Conservation (phyloP, 1,140 invertebrate genomes). For the Radopholus similis region DNA sequence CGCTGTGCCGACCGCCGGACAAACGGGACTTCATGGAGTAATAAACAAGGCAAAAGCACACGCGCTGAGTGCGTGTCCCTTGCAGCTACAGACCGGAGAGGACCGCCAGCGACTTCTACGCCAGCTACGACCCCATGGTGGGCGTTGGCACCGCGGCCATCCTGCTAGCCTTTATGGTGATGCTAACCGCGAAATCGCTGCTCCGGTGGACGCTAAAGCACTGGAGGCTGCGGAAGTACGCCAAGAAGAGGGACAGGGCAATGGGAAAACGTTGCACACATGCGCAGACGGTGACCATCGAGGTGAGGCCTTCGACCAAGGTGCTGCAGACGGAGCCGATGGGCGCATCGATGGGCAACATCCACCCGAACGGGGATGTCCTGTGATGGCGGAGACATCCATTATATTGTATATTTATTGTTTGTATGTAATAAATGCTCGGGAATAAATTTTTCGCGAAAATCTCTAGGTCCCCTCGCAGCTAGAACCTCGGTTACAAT, state of each 20-base stretch:
- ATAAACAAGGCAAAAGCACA: neutral
- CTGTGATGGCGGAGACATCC: neutral
- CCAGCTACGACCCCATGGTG: slow-evolving; percentile 48
- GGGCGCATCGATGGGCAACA: neutral
- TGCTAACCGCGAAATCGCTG: slow-evolving; percentile 45
- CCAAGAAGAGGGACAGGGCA: neutral
- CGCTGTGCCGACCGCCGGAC: slow-evolving; percentile 41
- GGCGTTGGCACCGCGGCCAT: slow-evolving; percentile 50
- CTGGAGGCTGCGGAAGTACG: slow-evolving; percentile 4
- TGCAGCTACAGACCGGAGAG: slow-evolving; percentile 12
- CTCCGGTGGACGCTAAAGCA: slow-evolving; percentile 34
- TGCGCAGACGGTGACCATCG: neutral
- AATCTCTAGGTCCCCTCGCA: too few relatives aligned
- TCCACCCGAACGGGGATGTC: neutral
- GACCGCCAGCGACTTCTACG: slow-evolving; percentile 42
- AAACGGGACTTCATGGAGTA: slow-evolving; percentile 56
- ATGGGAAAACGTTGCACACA: neutral
- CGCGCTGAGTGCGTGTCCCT: neutral
- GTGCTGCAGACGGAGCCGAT: neutral
- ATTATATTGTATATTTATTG: neutral
- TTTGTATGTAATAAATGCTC: neutral
- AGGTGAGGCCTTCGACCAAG: neutral
- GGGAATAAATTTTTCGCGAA: too few relatives aligned
- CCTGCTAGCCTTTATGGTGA: slow-evolving; percentile 39
- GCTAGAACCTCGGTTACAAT: too few relatives aligned